Conservation (phyloP, 2,113 vertebrate species). For the Pagrus major region DNA sequence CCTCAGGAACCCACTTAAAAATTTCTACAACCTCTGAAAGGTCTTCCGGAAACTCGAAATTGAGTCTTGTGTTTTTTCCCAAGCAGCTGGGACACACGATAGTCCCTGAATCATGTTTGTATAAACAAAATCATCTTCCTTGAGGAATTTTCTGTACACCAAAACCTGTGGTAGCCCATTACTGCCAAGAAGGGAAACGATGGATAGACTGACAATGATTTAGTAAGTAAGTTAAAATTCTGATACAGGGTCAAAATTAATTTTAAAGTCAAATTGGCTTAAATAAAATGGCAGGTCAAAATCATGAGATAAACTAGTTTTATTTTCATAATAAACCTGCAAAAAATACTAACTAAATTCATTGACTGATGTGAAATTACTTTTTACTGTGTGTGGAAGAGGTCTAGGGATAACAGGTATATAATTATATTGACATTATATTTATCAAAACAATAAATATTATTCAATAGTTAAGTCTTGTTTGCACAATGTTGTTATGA, state of each 20-base stretch:
- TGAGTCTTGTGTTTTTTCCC: neutral
- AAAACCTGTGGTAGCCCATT: neutral
- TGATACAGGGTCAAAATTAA: neutral
- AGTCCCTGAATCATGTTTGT: neutral
- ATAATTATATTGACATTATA: neutral
- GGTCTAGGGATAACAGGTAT: neutral
- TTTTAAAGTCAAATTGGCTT: neutral
- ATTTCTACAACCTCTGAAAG: neutral
- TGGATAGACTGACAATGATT: neutral
- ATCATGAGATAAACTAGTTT: neutral
- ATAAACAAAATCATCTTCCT: neutral
- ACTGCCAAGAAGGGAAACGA: neutral
- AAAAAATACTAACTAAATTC: neutral
- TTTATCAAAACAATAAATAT: slow-evolving; percentile 7
- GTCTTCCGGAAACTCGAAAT: neutral
- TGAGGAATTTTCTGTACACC: neutral
- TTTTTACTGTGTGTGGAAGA: neutral
- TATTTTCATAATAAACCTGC: neutral
- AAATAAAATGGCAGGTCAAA: neutral
- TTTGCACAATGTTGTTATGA: neutral
- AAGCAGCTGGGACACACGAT: neutral
- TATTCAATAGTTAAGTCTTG: neutral
- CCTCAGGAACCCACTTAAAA: too few species aligned
- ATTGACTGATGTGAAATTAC: neutral
- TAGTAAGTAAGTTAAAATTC: neutral